Conservation (phyloP, 2,113 vertebrate genomes). For the Dryoscopus gambensis region DNA sequence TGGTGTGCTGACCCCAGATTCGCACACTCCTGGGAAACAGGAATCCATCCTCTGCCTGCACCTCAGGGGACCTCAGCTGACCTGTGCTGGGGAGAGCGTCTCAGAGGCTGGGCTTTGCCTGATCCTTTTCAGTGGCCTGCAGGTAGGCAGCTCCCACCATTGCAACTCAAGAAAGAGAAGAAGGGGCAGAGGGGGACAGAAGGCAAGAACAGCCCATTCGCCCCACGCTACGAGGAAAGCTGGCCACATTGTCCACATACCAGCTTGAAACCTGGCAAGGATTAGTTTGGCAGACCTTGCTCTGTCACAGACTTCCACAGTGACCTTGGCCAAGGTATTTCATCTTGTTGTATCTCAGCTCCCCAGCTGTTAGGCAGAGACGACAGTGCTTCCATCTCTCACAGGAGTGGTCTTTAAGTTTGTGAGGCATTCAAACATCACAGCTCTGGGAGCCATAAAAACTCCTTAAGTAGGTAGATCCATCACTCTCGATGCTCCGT, state of each 20-base stretch:
- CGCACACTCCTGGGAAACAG: background rate
- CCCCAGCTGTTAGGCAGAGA: conserved; percentile 39
- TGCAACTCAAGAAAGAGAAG: background rate
- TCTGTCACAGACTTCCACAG: background rate
- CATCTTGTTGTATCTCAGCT: conserved; percentile 1
- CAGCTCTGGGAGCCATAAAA: conserved; percentile 32
- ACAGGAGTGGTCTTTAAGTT: conserved; percentile 42
- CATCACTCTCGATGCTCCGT: background rate
- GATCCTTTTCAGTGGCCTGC: background rate
- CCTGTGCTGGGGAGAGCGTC: background rate
- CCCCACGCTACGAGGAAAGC: background rate
- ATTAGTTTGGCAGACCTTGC: background rate
- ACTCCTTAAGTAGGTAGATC: conserved; percentile 27
- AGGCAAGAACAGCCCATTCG: background rate
- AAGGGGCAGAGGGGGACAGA: background rate
- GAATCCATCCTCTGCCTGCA: background rate
- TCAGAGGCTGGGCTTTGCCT: background rate
- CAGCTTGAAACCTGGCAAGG: conserved; percentile 2
- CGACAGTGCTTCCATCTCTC: background rate
- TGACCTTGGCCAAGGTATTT: conserved; percentile 45
- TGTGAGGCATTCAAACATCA: conserved; percentile 52
- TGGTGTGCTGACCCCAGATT: background rate
- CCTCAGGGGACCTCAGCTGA: accelerated
- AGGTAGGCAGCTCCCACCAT: background rate
- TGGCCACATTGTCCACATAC: background rate